Conservation (phyloP, 2,888 invertebrate species). For the Catocala nupta region DNA sequence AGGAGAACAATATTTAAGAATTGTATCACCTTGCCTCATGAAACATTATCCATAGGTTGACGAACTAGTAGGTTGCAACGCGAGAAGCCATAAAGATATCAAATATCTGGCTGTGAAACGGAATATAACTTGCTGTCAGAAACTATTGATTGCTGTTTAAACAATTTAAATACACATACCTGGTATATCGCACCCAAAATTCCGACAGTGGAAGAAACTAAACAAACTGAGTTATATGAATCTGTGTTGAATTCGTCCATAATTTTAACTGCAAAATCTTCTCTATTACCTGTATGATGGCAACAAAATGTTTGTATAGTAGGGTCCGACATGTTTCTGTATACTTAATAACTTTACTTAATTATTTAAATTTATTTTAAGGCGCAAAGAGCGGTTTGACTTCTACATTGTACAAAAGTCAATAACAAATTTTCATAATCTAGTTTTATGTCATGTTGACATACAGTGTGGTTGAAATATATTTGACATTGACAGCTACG, state of each 20-base stretch:
- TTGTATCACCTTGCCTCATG: background rate
- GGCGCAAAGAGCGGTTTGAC: background rate
- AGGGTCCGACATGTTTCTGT: slow-evolving; percentile 89
- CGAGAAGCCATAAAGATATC: slow-evolving; percentile 34
- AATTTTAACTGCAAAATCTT: slow-evolving; percentile 89
- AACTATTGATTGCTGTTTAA: too few species aligned
- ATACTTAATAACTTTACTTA: background rate
- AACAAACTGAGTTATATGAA: slow-evolving; percentile 91
- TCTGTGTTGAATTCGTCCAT: slow-evolving; percentile 92
- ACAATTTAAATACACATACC: slow-evolving; percentile 74
- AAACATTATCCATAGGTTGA: slow-evolving; percentile 4
- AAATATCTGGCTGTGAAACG: slow-evolving; percentile 2
- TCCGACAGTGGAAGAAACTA: slow-evolving; percentile 91
- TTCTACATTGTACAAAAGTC: background rate
- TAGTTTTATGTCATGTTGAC: too few species aligned
- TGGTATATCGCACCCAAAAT: slow-evolving; percentile 93
- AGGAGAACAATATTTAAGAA: too few species aligned
- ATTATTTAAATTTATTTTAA: background rate
- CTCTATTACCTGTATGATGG: slow-evolving; percentile 89
- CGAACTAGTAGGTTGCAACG: slow-evolving; percentile 25
- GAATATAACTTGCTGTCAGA: too few species aligned
- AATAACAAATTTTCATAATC: too few species aligned
- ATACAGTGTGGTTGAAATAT: too few species aligned
- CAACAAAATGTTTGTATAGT: slow-evolving; percentile 95
- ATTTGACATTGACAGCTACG: too few species aligned